Evolutionary conservation across 2,113 vertebrate genomes (phyloP), one percentile per base, ranked within the genome.

Genomic region (Tricholaema leucomelas): DNA sequence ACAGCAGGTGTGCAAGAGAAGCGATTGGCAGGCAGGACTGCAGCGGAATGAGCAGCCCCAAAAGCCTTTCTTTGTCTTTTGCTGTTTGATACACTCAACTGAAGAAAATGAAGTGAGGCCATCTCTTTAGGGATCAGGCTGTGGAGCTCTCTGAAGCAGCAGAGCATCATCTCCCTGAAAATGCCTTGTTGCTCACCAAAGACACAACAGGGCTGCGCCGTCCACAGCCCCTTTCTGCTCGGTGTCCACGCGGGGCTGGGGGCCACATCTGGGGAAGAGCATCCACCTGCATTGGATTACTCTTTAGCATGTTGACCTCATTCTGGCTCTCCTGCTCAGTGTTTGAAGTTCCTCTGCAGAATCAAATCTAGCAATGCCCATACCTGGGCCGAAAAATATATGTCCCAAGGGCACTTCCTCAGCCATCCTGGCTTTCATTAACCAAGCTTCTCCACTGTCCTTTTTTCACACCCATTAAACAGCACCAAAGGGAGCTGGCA

Each of bases 381-480:
- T 95, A 95, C 89, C 92, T 96, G 91, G 78, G 55, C 92, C 81
- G 88, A 87, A 76, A 92, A 94, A 82, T 82, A 82, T 80, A 48
- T 4, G 31, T 90, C 89, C 94, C 94, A 1, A 72, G 91, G 79
- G 92, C 89, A 24, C 69, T 87, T 92, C 92, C 92, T 84, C 10
- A 13, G 87, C 65, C 33, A 6, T 91, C 97, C 98, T 99, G 98
- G 96, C 97, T 98, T 97, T 97, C 96, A 98, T 98, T 98, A 98
- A 97, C 94, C 77, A 97, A 97, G 97, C 94, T 98, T 98, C 96
- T 98, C 96, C 97, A 94, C 85, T 94, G 95, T 95, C 97, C 96
- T 96, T 91, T 97, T 90, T 96, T 96, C 97, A 98, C 98, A 98
- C 97, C 97, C 97, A 98, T 98, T 98, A 98, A 97, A 97, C 96